Evolutionary conservation across 2,888 invertebrate species (phyloP).

Genomic region (Tuta absoluta): DNA sequence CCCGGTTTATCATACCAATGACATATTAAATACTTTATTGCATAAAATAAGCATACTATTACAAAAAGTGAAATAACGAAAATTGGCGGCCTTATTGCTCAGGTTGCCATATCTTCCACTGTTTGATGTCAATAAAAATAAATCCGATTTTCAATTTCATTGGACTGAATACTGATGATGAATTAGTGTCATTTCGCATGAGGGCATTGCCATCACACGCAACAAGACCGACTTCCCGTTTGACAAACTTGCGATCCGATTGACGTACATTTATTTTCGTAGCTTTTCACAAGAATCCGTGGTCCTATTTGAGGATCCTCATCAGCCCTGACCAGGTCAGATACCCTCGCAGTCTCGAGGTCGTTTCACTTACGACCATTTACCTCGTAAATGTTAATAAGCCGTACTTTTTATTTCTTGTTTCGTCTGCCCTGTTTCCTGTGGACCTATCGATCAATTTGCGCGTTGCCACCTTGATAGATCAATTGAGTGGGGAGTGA

Average conservation of each 20-base stretch:
- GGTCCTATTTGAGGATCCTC: slow-evolving; percentile 8
- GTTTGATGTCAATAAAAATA: too few relatives aligned
- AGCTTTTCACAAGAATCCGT: slow-evolving; percentile 6
- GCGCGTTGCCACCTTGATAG: slow-evolving; percentile 22
- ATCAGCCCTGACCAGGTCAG: slow-evolving; percentile 30
- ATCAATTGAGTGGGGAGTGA: neutral
- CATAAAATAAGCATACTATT: too few relatives aligned
- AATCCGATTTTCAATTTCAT: too few relatives aligned
- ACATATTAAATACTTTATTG: too few relatives aligned
- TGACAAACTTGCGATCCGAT: neutral
- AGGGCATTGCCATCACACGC: too few relatives aligned
- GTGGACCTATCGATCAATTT: slow-evolving; percentile 62
- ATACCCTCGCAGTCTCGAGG: slow-evolving; percentile 34
- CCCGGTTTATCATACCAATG: too few relatives aligned
- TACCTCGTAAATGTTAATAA: slow-evolving; percentile 43
- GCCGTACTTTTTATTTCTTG: slow-evolving; percentile 48
- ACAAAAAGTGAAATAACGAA: too few relatives aligned
- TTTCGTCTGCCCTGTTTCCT: slow-evolving; percentile 66
- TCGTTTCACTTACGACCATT: slow-evolving; percentile 46
- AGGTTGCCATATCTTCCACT: too few relatives aligned
- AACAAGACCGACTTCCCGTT: neutral
- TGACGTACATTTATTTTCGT: neutral
- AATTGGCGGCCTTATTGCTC: too few relatives aligned
- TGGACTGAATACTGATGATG: too few relatives aligned
- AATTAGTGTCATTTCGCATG: too few relatives aligned